Evolutionary conservation across 2,888 invertebrate species (phyloP).

Genomic region (Lochmaea capreae): DNA sequence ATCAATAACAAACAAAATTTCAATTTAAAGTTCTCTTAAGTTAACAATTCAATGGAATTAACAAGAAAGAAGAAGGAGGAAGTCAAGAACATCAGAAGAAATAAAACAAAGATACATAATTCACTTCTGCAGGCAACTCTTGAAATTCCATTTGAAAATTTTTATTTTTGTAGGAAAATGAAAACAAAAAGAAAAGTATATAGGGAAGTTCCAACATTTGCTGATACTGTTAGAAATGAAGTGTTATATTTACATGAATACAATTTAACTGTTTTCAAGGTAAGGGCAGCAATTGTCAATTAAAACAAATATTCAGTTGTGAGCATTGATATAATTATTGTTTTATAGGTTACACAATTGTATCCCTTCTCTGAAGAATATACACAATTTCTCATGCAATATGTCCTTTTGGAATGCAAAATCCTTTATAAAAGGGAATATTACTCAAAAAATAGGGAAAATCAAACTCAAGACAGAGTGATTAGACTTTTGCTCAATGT

Average conservation of each 20-base stretch:
- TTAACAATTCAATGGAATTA: background rate
- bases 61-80: background rate
- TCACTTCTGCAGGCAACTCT: background rate
- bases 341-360: slow-evolving; percentile 45
- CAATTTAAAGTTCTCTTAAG: background rate
- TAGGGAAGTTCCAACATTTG: slow-evolving; percentile 44
- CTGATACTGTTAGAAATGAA: slow-evolving; percentile 45
- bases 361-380: slow-evolving; percentile 49
- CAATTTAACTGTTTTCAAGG: slow-evolving; percentile 51
- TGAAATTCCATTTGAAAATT: slow-evolving; percentile 2
- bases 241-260: slow-evolving; percentile 51
- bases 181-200: slow-evolving; percentile 43
- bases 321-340: background rate
- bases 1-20: background rate
- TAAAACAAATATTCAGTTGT: too few relatives aligned
- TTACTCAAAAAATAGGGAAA: slow-evolving; percentile 35
- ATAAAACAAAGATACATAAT: slow-evolving; percentile 18
- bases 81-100: slow-evolving; percentile 19
- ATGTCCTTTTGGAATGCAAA: slow-evolving; percentile 54
- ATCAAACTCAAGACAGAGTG: slow-evolving; percentile 37
- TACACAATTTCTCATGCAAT: slow-evolving; percentile 50
- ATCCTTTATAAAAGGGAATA: slow-evolving; percentile 46
- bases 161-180: slow-evolving; percentile 48
- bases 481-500: slow-evolving; percentile 43
- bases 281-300: slow-evolving; percentile 19